Base-by-base conservation (phyloP, 2,888 invertebrate genomes). In the Pristionchus exspectatus region DNA sequence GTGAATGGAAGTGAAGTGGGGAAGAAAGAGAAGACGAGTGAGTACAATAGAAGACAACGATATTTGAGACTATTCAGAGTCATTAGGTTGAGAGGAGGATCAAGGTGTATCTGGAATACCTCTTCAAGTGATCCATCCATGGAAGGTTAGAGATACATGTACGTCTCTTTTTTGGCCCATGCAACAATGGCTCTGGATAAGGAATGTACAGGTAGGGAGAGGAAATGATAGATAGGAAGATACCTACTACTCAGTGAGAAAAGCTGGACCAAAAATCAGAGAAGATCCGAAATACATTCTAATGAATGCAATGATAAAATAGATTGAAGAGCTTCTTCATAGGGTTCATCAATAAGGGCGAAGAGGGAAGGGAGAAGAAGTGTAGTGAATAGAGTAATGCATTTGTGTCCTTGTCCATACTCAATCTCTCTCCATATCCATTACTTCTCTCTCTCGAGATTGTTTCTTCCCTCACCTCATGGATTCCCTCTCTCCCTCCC, bases 1-100 rank as follows among this genome's bases (percentile, higher is more conserved):
- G 74, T 16, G 84, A 50, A 24, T 56, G 38, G 56, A 56, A 59
- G 63, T 33, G 63, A 24, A 69, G 38, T 59, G 54, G 59, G 44
- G 21, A 33, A 27, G 86, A 87, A 69, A 87, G 72, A 69, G 5
- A 69, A 87, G 69, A 87, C 10, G 72, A 44, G 50, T 21, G 21
- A 38, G 69, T 0, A 50, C 44, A 72, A 87, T 30, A 24, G 87
- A 87, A 50, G 30, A 30, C 24, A 59, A 38, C 24, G 33, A 85
- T 63, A 85, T 63, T 85, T 27, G 63, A 85, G 85, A 85, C 63
- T 63, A 85, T 59, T 59, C 38, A 85, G 59, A 85, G 85, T 85
- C 63, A 85, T 59, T 63, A 85, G 63, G 85, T 63, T 30, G 56
- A 30, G 50, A 50, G 21, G 87, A 66, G 66, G 66, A 44, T 54